A percentile compares a stretch with the other conserved stretches of the same genome.
Evolutionary conservation across 2,888 invertebrate genomes (phyloP).

Genomic region (Ecliptopera silaceata): DNA sequence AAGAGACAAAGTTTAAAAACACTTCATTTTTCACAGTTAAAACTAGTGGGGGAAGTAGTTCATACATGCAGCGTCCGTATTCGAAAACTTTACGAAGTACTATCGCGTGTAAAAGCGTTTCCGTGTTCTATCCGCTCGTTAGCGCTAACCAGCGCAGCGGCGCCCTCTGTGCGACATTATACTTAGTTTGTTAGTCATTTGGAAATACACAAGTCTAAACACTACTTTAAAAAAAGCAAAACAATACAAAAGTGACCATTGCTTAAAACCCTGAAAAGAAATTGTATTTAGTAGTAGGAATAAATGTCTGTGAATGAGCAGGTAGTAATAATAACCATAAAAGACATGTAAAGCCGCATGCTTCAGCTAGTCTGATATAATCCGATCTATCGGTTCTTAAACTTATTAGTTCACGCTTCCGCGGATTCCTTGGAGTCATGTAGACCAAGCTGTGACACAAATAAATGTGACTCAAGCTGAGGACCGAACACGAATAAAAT

Average conservation of each 20-base stretch:
- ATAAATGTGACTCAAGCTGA: too few species aligned
- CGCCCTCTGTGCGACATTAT: constrained; percentile 3
- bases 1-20: too few species aligned
- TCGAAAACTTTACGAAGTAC: constrained; percentile 21
- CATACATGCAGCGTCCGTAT: background rate
- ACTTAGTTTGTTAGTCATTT: background rate
- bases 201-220: background rate
- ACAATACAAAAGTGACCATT: too few species aligned
- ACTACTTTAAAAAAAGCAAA: too few species aligned
- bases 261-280: too few species aligned
- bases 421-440: background rate
- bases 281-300: too few species aligned
- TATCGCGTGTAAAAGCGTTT: constrained; percentile 35
- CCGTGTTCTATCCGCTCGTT: constrained; percentile 32
- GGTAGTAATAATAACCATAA: too few species aligned
- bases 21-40: background rate
- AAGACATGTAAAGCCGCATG: background rate
- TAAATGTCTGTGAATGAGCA: too few species aligned
- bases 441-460: background rate
- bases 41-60: background rate
- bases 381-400: constrained; percentile 1
- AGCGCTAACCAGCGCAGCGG: constrained; percentile 20
- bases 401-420: constrained; percentile 6
- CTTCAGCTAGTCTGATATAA: background rate
- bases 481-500: too few species aligned